Evolutionary conservation across 1,140 invertebrate species (phyloP), one percentile per base, ranked within the genome.

Genomic region (Tyrophagus putrescentiae): DNA sequence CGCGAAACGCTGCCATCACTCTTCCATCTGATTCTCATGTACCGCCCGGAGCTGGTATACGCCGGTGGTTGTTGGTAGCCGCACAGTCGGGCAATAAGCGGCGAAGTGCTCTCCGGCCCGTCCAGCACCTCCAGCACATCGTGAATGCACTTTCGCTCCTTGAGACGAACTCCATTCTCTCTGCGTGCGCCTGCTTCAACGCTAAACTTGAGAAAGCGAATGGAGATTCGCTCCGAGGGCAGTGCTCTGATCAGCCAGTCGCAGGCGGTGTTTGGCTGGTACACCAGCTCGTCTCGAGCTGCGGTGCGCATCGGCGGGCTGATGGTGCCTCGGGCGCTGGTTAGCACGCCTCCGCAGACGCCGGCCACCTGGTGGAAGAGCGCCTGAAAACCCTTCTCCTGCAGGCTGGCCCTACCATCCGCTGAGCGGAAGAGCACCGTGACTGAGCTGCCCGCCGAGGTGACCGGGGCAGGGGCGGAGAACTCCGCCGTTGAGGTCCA

Each of bases 41-140:
- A 70, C 68, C 87, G 87, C 0, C 78, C 72, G 4, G 70, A 69
- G 0, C 84, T 80, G 16, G 69, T 70, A 65, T 75, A 77, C 0
- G 72, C 65, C 6, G 71, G 72, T 1, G 82, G 84, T 60, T 76
- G 50, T 16, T 23, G 21, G 85, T 85, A 70, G 5, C 82, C 81
- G 69, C 86, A 89, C 67, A 74, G 84, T 71, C 73, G 82, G 9
- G 80, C 83, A 60, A 87, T 76, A 44, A 86, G 67, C 9, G 85
- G 84, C n/a, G 85, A 81, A 5, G 73, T 77, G 13, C 72, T 68
- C 50, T 75, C 74, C 3, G 75, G 77, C 41, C 86, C 85, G 70
- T 88, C 86, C 65, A 85, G 84, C 65, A 91, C 80, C 76, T 87
- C 83, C 41, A 92, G 71, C 70, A 77, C 86, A 72, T 91, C 87